A percentile compares a stretch with the other conserved stretches of the same genome.
Conservation (phyloP, 2,797 vertebrate genomes). For the Rhynchotus rufescens region DNA sequence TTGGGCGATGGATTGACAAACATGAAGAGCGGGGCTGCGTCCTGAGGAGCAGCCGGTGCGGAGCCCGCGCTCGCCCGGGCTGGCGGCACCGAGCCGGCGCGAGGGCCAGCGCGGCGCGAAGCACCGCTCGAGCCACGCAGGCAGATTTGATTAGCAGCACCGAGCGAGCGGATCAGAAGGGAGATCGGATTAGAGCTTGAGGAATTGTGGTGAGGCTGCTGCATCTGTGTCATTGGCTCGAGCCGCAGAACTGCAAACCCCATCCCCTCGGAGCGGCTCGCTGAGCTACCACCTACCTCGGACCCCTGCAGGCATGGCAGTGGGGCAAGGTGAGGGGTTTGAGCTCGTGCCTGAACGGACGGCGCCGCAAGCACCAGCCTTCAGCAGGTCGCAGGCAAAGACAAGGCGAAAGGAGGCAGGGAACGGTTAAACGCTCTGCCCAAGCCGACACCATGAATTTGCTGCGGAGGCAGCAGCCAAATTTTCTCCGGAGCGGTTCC, state of each 20-base stretch:
- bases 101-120: neutral
- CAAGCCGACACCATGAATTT: neutral
- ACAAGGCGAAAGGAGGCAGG: neutral
- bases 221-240: neutral
- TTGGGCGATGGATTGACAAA: neutral
- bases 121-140: accelerated
- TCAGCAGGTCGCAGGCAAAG: neutral
- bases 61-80: neutral
- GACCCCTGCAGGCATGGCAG: accelerated
- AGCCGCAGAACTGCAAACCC: neutral
- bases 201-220: neutral
- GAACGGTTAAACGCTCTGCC: neutral
- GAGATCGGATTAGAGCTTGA: neutral
- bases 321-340: neutral
- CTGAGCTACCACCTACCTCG: accelerated
- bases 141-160: neutral
- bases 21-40: neutral
- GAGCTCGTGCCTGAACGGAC: neutral
- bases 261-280: neutral
- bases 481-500: neutral
- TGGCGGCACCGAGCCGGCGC: accelerated
- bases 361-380: neutral
- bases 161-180: slow-evolving; percentile 15
- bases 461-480: neutral
- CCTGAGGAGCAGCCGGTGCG: neutral